phyloP scores from a whole-genome alignment of 2,113 vertebrate genomes.

The Machaerirhynchus nigripectus region DNA sequence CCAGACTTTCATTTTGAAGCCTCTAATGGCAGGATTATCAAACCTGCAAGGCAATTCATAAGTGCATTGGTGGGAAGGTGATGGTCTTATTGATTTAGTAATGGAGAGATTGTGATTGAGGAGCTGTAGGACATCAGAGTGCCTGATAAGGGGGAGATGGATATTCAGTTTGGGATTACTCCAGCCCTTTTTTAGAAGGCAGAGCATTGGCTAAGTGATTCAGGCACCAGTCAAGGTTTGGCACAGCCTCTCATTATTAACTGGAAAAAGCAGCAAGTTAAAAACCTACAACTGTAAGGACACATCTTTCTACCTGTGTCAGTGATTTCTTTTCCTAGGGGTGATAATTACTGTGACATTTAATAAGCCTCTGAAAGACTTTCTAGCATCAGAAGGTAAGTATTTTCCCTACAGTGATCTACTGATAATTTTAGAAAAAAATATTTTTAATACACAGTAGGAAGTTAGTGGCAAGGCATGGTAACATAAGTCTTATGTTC shows the following conservation, averaged over 20 bases:
- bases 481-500: background rate
- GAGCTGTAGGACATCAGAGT: conserved; percentile 12
- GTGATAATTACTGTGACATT: background rate
- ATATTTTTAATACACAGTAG: background rate
- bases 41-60: conserved; percentile 2
- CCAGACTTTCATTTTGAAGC: background rate
- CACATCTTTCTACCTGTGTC: background rate
- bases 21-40: conserved; percentile 28
- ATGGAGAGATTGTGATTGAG: conserved; percentile 9
- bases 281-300: background rate
- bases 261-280: background rate
- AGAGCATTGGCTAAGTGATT: background rate
- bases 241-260: background rate
- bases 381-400: background rate
- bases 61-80: background rate
- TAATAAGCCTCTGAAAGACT: background rate
- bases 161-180: background rate
- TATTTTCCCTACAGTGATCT: background rate
- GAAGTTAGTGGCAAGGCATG: background rate
- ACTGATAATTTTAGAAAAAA: background rate
- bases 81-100: conserved; percentile 13
- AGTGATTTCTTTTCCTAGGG: background rate
- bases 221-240: background rate
- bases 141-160: background rate
- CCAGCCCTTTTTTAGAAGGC: background rate